Base-by-base conservation (phyloP, 2,113 vertebrate species). In the Spermophilus dauricus region DNA sequence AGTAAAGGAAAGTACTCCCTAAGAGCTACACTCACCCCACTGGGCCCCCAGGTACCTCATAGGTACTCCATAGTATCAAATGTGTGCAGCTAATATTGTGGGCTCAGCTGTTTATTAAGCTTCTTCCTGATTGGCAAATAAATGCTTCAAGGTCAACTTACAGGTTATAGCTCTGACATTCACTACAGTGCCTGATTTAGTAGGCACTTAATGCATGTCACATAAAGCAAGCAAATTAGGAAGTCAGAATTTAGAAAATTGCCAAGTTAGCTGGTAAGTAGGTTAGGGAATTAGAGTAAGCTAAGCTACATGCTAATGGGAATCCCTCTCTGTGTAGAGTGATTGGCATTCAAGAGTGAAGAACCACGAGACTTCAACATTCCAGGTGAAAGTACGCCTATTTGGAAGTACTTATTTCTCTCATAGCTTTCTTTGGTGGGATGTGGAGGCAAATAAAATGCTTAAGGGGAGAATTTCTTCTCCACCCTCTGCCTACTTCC, bases 241-340 rank as follows among this genome's bases (percentile, higher is more conserved):
- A 94, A 77, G 72, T 89, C 82, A 86, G 77, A 85, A 81, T 63
- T 96, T 82, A 26, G 32, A 20, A 95, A 96, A 86, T 13, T 75
- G 51, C 80, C 86, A 81, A 88, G 2, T 76, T 78, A 72, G 30
- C n/a, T 61, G 95, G 61, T 69, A 93, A 82, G 39, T 51, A 73
- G n/a, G 22, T 91, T 82, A 91, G 69, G 32, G 37, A 86, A 91
- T 78, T 65, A 86, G 14, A 48, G 61, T 58, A 81, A 88, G 14
- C 18, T 75, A 48, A 94, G 61, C 56, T 51, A 34, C 34, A 34
- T 20, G 32, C 53, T 92, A 83, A 91, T 42, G 32, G 34, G 39
- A 61, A 87, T 69, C 51, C 2, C 8, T 53, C 8, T 89, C 13
- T 92, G n/a, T 95, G 24, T 48, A 80, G 61, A 75, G 26, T 72